Conservation (phyloP, 2,113 vertebrate species). For the Anolis carolinensis region DNA sequence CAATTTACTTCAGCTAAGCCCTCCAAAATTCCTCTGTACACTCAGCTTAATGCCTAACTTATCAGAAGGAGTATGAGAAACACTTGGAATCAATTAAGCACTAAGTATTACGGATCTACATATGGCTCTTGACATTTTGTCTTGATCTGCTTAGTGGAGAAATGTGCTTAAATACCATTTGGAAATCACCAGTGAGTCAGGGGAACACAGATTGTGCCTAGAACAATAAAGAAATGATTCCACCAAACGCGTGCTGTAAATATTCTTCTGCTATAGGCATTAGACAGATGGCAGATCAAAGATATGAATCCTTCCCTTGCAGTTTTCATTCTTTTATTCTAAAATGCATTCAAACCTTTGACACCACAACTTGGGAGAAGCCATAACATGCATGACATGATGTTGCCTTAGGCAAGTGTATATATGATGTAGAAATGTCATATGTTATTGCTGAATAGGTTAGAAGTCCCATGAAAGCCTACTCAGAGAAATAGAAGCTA, state of each 20-base stretch:
- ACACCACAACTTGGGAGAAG: neutral
- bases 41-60: too few relatives aligned
- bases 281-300: neutral
- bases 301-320: too few relatives aligned
- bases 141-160: slow-evolving; percentile 3
- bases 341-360: neutral
- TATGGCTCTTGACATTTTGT: slow-evolving; percentile 15
- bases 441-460: neutral
- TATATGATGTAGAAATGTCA: neutral
- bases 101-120: neutral
- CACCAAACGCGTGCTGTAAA: neutral
- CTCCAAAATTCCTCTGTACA: neutral
- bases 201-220: slow-evolving; percentile 3
- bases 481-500: neutral
- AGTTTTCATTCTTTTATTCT: neutral
- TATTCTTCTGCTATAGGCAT: neutral
- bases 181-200: neutral
- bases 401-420: neutral
- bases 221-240: neutral
- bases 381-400: neutral
- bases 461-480: neutral
- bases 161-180: slow-evolving; percentile 11
- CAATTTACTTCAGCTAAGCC: neutral
- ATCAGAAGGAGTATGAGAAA: neutral
- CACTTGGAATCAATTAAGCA: neutral